phyloP scores from a whole-genome alignment of 2,888 invertebrate genomes.

The Chloroclystis v-ata region DNA sequence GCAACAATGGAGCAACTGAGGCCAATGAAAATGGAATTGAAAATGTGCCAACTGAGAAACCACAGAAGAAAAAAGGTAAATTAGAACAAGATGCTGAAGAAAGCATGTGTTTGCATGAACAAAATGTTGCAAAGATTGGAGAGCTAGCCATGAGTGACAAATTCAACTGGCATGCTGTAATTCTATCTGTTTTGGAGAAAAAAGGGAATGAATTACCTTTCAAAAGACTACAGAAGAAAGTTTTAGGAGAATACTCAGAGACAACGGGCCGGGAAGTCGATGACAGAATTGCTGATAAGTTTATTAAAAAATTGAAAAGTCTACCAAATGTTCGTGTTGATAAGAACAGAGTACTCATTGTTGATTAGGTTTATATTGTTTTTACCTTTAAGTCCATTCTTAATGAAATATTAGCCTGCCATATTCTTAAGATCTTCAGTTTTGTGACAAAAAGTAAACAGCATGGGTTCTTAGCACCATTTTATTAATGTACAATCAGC shows the following conservation, averaged over 20 bases:
- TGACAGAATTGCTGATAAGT: slow-evolving; percentile 83
- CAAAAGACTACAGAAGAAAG: slow-evolving; percentile 87
- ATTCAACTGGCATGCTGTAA: slow-evolving; percentile 74
- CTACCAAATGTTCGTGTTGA: slow-evolving; percentile 80
- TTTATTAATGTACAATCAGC: too few species aligned
- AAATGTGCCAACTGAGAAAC: slow-evolving; percentile 33
- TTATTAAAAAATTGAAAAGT: slow-evolving; percentile 84
- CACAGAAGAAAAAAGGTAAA: slow-evolving; percentile 61
- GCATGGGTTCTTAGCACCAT: too few species aligned
- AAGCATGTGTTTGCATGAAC: slow-evolving; percentile 62
- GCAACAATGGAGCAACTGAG: slow-evolving; percentile 30
- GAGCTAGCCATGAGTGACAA: slow-evolving; percentile 50
- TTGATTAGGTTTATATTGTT: slow-evolving; percentile 35
- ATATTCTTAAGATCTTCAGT: too few species aligned
- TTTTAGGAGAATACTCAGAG: slow-evolving; percentile 80
- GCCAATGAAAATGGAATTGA: slow-evolving; percentile 27
- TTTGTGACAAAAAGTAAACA: too few species aligned
- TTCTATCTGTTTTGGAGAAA: slow-evolving; percentile 68
- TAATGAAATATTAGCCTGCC: too few species aligned
- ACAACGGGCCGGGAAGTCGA: slow-evolving; percentile 71
- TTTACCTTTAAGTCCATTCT: too few species aligned
- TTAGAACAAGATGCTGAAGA: slow-evolving; percentile 51
- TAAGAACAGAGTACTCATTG: slow-evolving; percentile 77
- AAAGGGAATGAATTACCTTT: slow-evolving; percentile 81
- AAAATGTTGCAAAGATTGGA: slow-evolving; percentile 68